Evolutionary conservation across 2,113 vertebrate species (phyloP), one percentile per base, ranked within the genome.

Genomic region (Charina bottae): DNA sequence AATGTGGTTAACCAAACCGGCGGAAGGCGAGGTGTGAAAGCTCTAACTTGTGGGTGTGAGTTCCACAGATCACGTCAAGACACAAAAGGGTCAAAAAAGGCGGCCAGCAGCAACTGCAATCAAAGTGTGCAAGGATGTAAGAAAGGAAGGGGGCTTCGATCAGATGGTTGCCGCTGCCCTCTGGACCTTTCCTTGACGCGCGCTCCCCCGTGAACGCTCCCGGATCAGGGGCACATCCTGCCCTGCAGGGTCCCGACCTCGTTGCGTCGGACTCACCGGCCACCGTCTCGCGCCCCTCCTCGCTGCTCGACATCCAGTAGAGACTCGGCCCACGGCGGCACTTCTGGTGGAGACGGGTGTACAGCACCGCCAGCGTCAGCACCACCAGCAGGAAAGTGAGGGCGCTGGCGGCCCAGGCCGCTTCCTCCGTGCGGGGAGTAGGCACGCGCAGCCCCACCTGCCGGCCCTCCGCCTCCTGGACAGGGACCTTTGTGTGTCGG

Each of bases 391-490:
- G 97, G 95, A 98, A 98, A 11, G 98, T 98, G 60, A 99, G 94
- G 0, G 98, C 98, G 0, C 97, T 98, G 6, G 98, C 98, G 0
- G 98, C 98, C 98, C 98, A 99, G 87, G 98, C 96, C 0, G 98
- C 98, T 92, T 99, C 98, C 6, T 99, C 97, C 0, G 98, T 98
- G 72, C 98, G 98, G 0, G 96, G 97, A 2, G 98, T 98, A 6
- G 93, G 97, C 7, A 95, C 68, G 89, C 37, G 91, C 56, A 6
- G 49, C 12, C 85, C 53, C 26, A 1, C 53, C 24, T 54, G 37
- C 13, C 4, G 24, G 2, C 33, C 42, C 17, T 24, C 9, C 26
- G 21, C 15, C n/a, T 58, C 5, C n/a, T 54, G 91, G 11, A 5
- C 59, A 0, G 6, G 46, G 5, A 56, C 54, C 6, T 42, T 12